Base-by-base conservation (phyloP, 2,888 invertebrate species). In the Ophion ventricosus region DNA sequence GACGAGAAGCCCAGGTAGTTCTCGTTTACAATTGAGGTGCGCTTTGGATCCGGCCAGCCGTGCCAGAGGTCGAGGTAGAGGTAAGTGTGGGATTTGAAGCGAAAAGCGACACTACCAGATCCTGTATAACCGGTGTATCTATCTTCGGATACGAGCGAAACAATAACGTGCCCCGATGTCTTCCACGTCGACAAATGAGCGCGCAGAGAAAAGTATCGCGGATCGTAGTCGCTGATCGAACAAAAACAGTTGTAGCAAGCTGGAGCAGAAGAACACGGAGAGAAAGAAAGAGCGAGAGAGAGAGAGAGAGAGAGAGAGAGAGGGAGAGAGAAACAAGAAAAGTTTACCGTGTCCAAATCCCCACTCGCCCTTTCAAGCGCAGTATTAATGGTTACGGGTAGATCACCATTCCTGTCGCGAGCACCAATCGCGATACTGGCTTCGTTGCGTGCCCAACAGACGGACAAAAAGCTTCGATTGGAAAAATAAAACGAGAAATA, bases 1-100 rank as follows among this genome's bases (percentile, higher is more conserved):
- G 85, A 85, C 85, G 85, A 73, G 82, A 85, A 85, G 80, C 85
- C 85, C 66, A 82, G 82, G 82, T 77, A 82, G 82, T 82, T 77
- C 85, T 80, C 82, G 80, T 82, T 85, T 77, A 85, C 85, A 82
- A 82, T 85, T 82, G 85, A 85, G 85, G 69, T 77, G 85, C 82
- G 76, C 76, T 85, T 80, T 64, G 82, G 77, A 85, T 85, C 76
- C 80, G 80, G 67, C 82, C 76, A 85, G 73, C 85, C 85, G 85
- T 82, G 69, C 63, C 78, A 40, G 64, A 59, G 82, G 67, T 72
- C 80, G 77, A 63, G 54, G 67, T 67, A 5, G 66, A 23, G 49
- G 66, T 64, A 64, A 73, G 49, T 11, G 59, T 26, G 67, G 73
- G 67, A 84, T 67, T 82, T 66, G 70, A 73, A 25, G 61, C 54